These are phyloP conservation scores for Alethe castanea DNA, from an alignment of 2,113 vertebrate species.

Conservation along the genomic window DNA sequence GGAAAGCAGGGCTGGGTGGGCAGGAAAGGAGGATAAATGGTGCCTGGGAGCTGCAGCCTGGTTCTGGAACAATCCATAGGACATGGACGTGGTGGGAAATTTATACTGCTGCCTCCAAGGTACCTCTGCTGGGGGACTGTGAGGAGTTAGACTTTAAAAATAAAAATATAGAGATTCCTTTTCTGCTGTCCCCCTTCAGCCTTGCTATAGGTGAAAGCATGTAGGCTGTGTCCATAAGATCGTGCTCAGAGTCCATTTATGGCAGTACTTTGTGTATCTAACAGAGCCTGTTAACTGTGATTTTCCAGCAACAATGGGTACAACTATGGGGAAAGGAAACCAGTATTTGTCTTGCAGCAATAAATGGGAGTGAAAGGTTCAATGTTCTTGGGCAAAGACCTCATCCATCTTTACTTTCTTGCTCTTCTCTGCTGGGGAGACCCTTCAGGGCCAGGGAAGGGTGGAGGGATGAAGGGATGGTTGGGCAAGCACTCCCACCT, in stretches of 20 bases:
- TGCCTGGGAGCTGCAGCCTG: not conserved
- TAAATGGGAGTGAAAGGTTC: constrained; percentile 2
- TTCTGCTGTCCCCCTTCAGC: not conserved
- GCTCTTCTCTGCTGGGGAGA: not conserved
- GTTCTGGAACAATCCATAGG: accelerated
- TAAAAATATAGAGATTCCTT: not conserved
- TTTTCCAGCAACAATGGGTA: not conserved
- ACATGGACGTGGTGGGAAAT: accelerated
- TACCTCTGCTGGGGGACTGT: not conserved
- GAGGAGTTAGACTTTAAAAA: not conserved
- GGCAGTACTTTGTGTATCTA: not conserved
- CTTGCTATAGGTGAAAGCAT: not conserved
- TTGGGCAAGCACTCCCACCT: not conserved
- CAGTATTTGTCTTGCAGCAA: not conserved
- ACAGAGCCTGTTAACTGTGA: not conserved
- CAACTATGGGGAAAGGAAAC: not conserved
- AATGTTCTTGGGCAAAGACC: not conserved
- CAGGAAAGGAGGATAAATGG: not conserved
- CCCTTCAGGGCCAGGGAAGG: not conserved
- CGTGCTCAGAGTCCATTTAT: not conserved
- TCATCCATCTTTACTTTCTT: not conserved
- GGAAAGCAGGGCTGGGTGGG: not conserved
- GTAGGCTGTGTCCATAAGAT: not conserved
- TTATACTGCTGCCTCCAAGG: not conserved
- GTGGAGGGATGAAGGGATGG: not conserved